Percentiles rank a stretch among this genome's conserved stretches.
These are phyloP conservation scores for Echinops telfairi DNA, from an alignment of 2,113 vertebrate species.

Conservation along the genomic window DNA sequence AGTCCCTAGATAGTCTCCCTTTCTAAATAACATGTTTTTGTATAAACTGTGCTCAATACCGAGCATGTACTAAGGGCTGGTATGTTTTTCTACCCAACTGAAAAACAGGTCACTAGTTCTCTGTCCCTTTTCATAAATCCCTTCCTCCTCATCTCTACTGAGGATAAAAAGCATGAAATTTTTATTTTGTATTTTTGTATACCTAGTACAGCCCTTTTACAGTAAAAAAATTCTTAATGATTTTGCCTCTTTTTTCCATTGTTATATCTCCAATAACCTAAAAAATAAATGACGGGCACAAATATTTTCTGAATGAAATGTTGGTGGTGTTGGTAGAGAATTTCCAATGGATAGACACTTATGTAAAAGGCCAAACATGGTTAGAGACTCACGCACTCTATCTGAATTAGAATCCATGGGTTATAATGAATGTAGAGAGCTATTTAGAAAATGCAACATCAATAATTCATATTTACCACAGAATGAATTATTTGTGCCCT, in stretches of 20 bases:
- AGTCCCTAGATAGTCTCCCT: not conserved
- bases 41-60: not conserved
- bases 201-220: not conserved
- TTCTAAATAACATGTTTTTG: conserved; percentile 42
- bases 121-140: not conserved
- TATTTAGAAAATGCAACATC: conserved; percentile 53
- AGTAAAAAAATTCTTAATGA: not conserved
- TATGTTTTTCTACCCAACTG: not conserved
- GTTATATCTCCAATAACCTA: not conserved
- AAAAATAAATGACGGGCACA: not conserved
- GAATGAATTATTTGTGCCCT: not conserved
- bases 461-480: conserved; percentile 38
- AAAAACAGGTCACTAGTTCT: not conserved
- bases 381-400: not conserved
- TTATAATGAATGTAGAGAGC: conserved; percentile 34
- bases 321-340: not conserved
- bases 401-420: conserved; percentile 46
- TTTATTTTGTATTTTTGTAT: not conserved
- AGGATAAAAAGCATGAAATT: not conserved
- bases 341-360: conserved; percentile 3
- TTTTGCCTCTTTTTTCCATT: not conserved
- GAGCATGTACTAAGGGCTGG: not conserved
- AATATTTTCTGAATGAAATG: conserved; percentile 15
- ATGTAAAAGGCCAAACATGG: not conserved
- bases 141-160: not conserved